Base-by-base conservation (phyloP, 2,113 vertebrate species). In the Setophaga coronata region DNA sequence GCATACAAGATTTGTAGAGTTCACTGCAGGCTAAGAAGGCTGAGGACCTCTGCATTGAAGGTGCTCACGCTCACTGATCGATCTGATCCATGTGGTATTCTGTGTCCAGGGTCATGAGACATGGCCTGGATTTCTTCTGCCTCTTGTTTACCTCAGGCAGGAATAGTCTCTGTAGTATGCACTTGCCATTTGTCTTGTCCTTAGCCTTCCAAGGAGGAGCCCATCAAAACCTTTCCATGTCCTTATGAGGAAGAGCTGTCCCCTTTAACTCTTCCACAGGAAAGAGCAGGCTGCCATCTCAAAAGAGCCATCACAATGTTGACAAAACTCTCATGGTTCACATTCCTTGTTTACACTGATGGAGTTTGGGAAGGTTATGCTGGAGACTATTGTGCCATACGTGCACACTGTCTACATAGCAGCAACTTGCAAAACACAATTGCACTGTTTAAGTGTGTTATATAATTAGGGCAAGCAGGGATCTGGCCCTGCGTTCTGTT, bases 371-470 rank as follows among this genome's bases (percentile, higher is more conserved):
- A 80, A 94, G n/a, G 19, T 86, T 92, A 29, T 47, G 33, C 20
- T 36, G 2, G 1, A 43, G 33, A 53, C 25, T 53, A 16, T 16
- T 2, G 1, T 74, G 53, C 38, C 56, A 31, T 64, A 77, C 0
- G 0, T 48, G n/a, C 45, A 62, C 2, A 1, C 40, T 72, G 40
- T 7, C 50, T 71, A 66, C 51, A 29, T 1, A 61, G 33, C 73
- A 94, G 67, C 21, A 82, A 88, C 38, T 69, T 78, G 24, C 58
- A 74, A 90, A 96, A 83, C 40, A 78, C 31, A 65, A 33, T 48
- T 76, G 47, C 38, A 87, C 36, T 1, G 1, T 92, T 69, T 94
- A 81, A 87, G 26, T 77, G 84, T 87, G 65, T 36, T 89, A 71
- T 17, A 54, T 83, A 81, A 94, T 47, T 65, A 58, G n/a, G 64